Conservation (phyloP, 2,888 invertebrate genomes). For the Pristionchus japonicus region DNA sequence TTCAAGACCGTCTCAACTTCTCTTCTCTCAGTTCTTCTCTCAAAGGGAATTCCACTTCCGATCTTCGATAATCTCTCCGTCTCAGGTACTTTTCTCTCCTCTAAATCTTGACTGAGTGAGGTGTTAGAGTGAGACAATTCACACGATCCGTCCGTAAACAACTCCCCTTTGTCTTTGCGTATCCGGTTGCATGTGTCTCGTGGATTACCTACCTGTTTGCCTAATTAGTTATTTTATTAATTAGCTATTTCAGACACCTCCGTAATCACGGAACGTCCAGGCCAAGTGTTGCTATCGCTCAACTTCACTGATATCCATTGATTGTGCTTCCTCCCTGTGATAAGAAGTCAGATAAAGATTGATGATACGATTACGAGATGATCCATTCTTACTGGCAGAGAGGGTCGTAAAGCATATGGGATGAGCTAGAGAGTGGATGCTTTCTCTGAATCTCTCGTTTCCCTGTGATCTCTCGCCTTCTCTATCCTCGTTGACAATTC, state of each 20-base stretch:
- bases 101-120: neutral
- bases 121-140: neutral
- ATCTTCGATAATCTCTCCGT: constrained; percentile 46
- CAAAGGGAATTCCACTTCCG: constrained; percentile 44
- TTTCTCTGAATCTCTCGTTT: neutral
- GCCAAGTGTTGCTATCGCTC: constrained; percentile 23
- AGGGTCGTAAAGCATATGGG: constrained; percentile 38
- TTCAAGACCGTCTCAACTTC: constrained; percentile 27
- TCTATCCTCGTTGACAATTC: neutral
- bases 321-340: neutral
- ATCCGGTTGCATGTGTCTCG: neutral
- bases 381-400: neutral
- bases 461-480: neutral
- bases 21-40: constrained; percentile 37
- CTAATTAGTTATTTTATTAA: neutral
- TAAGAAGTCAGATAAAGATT: constrained; percentile 18
- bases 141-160: constrained; percentile 21
- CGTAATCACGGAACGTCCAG: neutral
- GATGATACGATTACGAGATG: constrained; percentile 41
- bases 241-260: neutral
- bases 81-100: constrained; percentile 16
- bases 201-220: neutral
- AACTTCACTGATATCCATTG: constrained; percentile 40
- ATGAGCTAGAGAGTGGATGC: neutral
- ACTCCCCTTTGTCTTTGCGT: neutral